Conservation (phyloP, 2,888 invertebrate genomes). For the Poecilus cupreus region DNA sequence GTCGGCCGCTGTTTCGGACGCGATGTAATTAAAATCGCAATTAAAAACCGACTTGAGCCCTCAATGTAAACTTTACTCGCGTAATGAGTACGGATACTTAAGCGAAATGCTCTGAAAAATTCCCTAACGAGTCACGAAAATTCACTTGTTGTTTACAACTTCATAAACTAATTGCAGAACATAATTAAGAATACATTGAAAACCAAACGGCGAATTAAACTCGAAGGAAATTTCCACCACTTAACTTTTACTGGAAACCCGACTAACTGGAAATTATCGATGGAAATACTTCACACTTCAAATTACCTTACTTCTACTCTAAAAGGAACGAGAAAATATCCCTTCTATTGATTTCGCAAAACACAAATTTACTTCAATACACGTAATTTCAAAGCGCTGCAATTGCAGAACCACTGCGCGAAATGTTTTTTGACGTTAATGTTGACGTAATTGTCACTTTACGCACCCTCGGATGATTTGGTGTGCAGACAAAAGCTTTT, state of each 20-base stretch:
- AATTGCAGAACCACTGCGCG: too few relatives aligned
- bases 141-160: conserved; percentile 3
- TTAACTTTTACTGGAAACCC: background rate
- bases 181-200: conserved; percentile 3
- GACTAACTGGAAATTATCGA: background rate
- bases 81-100: conserved; percentile 10
- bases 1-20: background rate
- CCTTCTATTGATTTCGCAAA: too few relatives aligned
- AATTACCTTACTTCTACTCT: too few relatives aligned
- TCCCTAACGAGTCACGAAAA: conserved; percentile 19
- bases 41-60: conserved; percentile 28
- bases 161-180: background rate
- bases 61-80: conserved; percentile 3
- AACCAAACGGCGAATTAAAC: background rate
- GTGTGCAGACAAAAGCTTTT: too few relatives aligned
- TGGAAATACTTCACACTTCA: background rate
- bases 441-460: too few relatives aligned
- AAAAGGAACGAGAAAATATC: too few relatives aligned
- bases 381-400: too few relatives aligned
- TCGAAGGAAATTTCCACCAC: background rate
- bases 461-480: too few relatives aligned
- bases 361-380: too few relatives aligned
- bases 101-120: conserved; percentile 1
- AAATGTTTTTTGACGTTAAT: too few relatives aligned
- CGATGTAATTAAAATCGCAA: conserved; percentile 24